Evolutionary conservation across 2,113 vertebrate genomes (phyloP).

Genomic region (Calidris pugnax): DNA sequence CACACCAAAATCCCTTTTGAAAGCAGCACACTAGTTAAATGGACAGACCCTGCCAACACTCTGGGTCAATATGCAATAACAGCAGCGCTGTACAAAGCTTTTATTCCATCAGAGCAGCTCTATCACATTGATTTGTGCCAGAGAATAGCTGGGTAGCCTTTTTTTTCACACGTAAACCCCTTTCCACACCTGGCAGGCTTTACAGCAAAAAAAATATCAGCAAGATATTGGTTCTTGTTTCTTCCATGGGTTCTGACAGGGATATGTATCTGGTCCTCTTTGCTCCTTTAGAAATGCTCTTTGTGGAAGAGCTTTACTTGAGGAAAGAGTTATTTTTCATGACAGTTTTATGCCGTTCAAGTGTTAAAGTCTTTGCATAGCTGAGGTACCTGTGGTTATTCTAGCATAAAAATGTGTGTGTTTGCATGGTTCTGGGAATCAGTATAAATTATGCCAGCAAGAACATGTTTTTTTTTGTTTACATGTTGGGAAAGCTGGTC

Average conservation of each 20-base stretch:
- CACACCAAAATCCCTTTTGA: background rate
- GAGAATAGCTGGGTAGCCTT: background rate
- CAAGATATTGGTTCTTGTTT: background rate
- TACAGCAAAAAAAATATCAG: background rate
- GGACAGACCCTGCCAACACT: background rate
- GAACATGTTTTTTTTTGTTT: background rate
- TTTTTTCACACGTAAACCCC: background rate
- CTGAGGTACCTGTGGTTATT: background rate
- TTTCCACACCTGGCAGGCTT: background rate
- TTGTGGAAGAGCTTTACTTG: background rate
- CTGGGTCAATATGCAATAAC: constrained; percentile 9
- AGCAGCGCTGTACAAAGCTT: background rate
- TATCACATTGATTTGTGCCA: background rate
- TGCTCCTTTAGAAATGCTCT: background rate
- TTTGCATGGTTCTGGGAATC: background rate
- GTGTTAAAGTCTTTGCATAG: background rate
- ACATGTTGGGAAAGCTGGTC: background rate
- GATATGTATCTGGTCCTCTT: background rate
- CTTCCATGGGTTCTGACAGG: background rate
- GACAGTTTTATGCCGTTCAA: background rate
- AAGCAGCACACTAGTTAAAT: background rate
- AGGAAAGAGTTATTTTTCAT: background rate
- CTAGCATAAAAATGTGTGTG: background rate
- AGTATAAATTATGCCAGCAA: background rate
- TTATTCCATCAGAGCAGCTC: background rate